Conservation (phyloP, 2,888 invertebrate genomes). For the Caenorhabditis sp. region DNA sequence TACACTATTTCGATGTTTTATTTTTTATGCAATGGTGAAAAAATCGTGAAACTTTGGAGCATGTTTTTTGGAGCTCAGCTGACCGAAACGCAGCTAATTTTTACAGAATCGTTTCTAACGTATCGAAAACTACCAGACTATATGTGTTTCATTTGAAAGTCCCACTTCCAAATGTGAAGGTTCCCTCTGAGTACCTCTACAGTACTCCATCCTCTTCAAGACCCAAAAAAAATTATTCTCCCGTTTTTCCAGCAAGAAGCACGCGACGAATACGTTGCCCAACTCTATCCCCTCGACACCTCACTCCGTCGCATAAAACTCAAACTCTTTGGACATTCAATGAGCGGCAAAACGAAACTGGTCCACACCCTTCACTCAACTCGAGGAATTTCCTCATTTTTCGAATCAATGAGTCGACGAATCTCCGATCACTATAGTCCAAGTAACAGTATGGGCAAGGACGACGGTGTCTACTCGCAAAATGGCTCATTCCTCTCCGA, state of each 20-base stretch:
- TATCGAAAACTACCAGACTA: no score
- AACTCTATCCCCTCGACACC: conserved; percentile 73
- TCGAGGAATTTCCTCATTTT: conserved; percentile 51
- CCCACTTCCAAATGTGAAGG: no score
- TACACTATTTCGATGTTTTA: no score
- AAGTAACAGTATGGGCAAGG: conserved; percentile 44
- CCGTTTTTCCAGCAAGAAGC: conserved; percentile 60
- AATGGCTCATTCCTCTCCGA: conserved; percentile 59
- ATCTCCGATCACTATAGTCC: conserved; percentile 64
- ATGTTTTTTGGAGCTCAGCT: no score
- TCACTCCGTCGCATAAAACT: conserved; percentile 77
- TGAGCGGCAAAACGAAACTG: conserved; percentile 69
- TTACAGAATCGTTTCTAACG: no score
- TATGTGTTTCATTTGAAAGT: no score
- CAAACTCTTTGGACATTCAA: conserved; percentile 80
- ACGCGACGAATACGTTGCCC: conserved; percentile 76
- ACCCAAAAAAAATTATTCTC: background rate
- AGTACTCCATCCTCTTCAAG: no score
- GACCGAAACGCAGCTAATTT: no score
- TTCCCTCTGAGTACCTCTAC: no score
- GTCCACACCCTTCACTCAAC: conserved; percentile 46
- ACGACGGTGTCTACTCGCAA: conserved; percentile 66
- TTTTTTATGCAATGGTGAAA: no score
- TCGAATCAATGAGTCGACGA: conserved; percentile 66
- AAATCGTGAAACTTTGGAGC: no score